Base-by-base conservation (phyloP, 2,113 vertebrate genomes). In the Mesoclemmys tuberculata region DNA sequence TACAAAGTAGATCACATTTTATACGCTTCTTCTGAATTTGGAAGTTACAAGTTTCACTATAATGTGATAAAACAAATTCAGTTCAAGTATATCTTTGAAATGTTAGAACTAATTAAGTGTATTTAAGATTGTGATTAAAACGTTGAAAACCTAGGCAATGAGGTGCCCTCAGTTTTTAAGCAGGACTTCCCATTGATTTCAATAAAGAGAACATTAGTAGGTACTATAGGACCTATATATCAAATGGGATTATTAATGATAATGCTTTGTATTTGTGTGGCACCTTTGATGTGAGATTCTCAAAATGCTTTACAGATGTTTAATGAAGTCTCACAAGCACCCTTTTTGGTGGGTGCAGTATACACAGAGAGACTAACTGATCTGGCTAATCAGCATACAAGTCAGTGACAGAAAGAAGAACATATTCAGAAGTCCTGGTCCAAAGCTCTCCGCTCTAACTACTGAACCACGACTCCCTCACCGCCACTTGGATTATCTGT, bases 51-150 rank as follows among this genome's bases (percentile, higher is more conserved):
- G 58, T 90, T 64, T 95, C 88, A 10, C 46, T 81, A 10, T 55
- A 31, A 11, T 82, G 80, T 90, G 93, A 95, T 96, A 96, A 97
- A 95, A 96, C 94, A 97, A 97, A 88, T 97, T 97, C 90, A 96
- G 79, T 96, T 97, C 91, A 82, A 93, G 92, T 88, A 71, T 58
- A 56, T 89, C 61, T 83, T 85, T 85, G 93, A 94, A 82, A 55
- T 92, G 87, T 68, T 51, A 91, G 91, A 1, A n/a, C 44, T 31
- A 21, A 9, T 86, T 38, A 10, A 0, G 19, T 2, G 1, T 27
- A 10, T 41, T 52, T 24, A 44, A 19, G 4, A 9, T 48, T 55
- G 19, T 2, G 8, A 4, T 77, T 86, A 8, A 68, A 82, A 38
- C 8, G 27, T 55, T 0, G 18, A 82, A 71, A 29, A 87, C 52